phyloP scores from a whole-genome alignment of 2,113 vertebrate species.

The Australoheros scitulus region DNA sequence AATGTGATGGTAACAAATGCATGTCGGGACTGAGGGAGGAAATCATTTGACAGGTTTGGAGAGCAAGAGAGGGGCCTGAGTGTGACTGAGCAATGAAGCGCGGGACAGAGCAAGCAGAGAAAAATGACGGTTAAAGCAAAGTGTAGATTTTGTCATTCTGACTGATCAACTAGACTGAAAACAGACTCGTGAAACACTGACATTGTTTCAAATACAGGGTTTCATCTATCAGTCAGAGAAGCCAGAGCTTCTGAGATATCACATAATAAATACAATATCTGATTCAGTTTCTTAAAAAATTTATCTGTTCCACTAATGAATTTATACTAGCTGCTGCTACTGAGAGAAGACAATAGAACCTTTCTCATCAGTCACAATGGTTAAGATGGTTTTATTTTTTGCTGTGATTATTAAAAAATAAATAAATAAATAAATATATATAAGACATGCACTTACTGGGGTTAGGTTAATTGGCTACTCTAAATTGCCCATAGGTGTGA shows the following conservation, averaged over 20 bases:
- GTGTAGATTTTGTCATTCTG: background rate
- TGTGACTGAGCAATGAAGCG: slow-evolving; percentile 10
- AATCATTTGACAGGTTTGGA: slow-evolving; percentile 15
- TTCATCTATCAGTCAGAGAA: background rate
- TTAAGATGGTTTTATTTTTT: background rate
- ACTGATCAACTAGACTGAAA: background rate
- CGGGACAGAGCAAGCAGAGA: background rate
- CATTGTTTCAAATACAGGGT: background rate
- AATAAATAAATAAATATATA: no score
- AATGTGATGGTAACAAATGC: slow-evolving; percentile 34
- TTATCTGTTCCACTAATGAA: background rate
- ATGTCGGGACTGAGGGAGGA: slow-evolving; percentile 1
- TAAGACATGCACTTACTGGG: no score
- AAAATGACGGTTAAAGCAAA: background rate
- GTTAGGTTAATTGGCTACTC: no score
- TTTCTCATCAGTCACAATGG: background rate
- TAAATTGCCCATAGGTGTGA: no score
- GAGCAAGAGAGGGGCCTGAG: background rate
- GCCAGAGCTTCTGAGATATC: background rate
- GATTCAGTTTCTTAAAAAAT: background rate
- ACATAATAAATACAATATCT: slow-evolving; percentile 2
- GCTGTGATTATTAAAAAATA: no score
- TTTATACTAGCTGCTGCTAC: background rate
- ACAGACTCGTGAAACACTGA: background rate
- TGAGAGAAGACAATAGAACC: background rate